A percentile compares a stretch with the other conserved stretches of the same genome.
phyloP scores from a whole-genome alignment of 2,113 vertebrate genomes.

The Poeciliopsis turrubarensis region DNA sequence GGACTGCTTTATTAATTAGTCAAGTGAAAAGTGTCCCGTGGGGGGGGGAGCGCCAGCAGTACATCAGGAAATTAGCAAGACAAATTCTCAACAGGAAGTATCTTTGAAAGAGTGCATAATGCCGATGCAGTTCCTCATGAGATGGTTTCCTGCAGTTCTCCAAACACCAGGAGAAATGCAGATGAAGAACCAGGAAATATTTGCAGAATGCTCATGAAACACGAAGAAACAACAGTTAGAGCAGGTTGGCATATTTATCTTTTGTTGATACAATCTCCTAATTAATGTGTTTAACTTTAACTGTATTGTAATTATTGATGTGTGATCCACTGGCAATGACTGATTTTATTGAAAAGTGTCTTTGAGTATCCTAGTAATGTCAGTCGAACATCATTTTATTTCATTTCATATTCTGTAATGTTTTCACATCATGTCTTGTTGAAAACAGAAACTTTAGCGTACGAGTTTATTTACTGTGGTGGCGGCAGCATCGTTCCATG shows the following conservation, averaged over 20 bases:
- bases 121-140: neutral
- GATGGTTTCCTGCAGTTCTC: conserved; percentile 6
- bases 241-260: neutral
- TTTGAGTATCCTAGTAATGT: too few species aligned
- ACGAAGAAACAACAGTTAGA: conserved; percentile 6
- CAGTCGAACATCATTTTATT: too few species aligned
- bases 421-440: neutral
- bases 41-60: conserved; percentile 3
- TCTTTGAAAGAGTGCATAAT: conserved; percentile 16
- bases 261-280: neutral
- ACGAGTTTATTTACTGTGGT: too few species aligned
- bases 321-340: too few species aligned
- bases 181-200: conserved; percentile 4
- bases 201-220: conserved; percentile 40
- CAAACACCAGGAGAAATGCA: neutral
- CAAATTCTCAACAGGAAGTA: neutral
- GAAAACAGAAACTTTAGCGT: neutral
- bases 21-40: conserved; percentile 18
- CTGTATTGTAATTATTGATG: too few species aligned
- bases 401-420: too few species aligned
- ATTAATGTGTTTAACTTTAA: neutral
- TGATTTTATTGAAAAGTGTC: too few species aligned
- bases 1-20: conserved; percentile 23
- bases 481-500: too few species aligned
- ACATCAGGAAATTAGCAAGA: conserved; percentile 23